phyloP scores from a whole-genome alignment of 2,888 invertebrate species.

The Eupithecia subumbrata region DNA sequence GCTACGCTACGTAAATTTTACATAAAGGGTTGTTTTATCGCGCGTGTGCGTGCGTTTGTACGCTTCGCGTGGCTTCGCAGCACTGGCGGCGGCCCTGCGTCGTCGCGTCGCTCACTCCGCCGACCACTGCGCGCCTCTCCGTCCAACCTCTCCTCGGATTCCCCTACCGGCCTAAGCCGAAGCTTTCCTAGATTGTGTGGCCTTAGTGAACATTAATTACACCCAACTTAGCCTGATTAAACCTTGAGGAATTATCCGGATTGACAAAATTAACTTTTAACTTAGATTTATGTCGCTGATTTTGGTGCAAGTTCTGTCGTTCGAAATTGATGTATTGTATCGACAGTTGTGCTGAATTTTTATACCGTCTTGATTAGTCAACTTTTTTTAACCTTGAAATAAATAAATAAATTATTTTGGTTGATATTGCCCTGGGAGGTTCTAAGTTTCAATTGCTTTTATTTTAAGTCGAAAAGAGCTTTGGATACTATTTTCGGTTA shows the following conservation, averaged over 20 bases:
- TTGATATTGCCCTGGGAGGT: not conserved
- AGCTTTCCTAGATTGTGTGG: conserved; percentile 82
- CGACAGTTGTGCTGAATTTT: not conserved
- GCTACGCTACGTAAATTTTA: conserved; percentile 70
- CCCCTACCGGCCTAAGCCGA: conserved; percentile 73
- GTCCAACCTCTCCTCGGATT: conserved; percentile 60
- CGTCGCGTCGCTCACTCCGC: conserved; percentile 7
- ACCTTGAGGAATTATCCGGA: conserved; percentile 83
- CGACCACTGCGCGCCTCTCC: conserved; percentile 49
- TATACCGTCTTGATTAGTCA: not conserved
- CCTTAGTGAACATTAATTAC: conserved; percentile 84
- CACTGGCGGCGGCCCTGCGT: conserved; percentile 57
- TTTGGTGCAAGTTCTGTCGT: conserved; percentile 22
- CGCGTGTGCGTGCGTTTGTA: conserved; percentile 59
- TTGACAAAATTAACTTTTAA: conserved; percentile 84
- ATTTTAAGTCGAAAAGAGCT: not conserved
- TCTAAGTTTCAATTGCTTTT: not conserved
- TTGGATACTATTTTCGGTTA: not conserved
- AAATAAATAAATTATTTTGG: not conserved
- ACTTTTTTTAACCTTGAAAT: not conserved
- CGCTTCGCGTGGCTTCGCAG: conserved; percentile 64
- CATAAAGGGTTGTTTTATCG: conserved; percentile 51
- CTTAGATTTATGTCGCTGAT: conserved; percentile 76
- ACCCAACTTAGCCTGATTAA: conserved; percentile 83
- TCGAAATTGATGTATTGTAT: not conserved